Conservation (phyloP, 2,113 vertebrate genomes). For the Perca fluviatilis region DNA sequence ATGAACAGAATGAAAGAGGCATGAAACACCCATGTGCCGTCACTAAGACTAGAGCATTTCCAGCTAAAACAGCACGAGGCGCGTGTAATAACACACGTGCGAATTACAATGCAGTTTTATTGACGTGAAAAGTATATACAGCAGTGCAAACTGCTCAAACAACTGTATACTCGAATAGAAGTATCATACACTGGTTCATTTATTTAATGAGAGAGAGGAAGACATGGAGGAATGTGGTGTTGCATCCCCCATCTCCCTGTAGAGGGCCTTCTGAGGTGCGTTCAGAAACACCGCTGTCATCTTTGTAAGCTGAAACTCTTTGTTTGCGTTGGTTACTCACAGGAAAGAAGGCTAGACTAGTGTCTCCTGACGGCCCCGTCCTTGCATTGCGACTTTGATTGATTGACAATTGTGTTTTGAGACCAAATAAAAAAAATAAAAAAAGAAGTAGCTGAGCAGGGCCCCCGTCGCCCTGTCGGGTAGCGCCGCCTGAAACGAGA, state of each 20-base stretch:
- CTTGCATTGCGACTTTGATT: conserved; percentile 22
- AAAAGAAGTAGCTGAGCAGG: conserved; percentile 9
- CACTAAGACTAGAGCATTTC: background rate
- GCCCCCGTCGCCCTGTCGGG: conserved; percentile 3
- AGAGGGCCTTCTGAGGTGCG: background rate
- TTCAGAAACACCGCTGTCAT: conserved; percentile 43
- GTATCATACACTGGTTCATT: conserved; percentile 19
- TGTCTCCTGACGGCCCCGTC: conserved; percentile 43
- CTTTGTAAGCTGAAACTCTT: conserved; percentile 48
- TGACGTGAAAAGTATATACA: conserved; percentile 19
- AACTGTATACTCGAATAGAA: conserved; percentile 10
- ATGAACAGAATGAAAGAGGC: conserved; percentile 31
- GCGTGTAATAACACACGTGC: background rate
- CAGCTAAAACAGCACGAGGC: background rate
- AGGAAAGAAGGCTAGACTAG: conserved; percentile 15
- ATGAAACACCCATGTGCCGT: conserved; percentile 4
- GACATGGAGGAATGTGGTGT: conserved; percentile 41
- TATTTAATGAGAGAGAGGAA: conserved; percentile 52
- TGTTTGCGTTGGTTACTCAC: conserved; percentile 45
- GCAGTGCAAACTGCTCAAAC: conserved; percentile 26
- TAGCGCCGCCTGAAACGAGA: background rate
- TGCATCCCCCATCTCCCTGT: conserved; percentile 30
- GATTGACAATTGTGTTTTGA: conserved; percentile 73
- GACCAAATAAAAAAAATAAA: conserved; percentile 52
- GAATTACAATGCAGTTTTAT: conserved; percentile 32